phyloP scores from a whole-genome alignment of 2,113 vertebrate species.

The Vimba vimba region DNA sequence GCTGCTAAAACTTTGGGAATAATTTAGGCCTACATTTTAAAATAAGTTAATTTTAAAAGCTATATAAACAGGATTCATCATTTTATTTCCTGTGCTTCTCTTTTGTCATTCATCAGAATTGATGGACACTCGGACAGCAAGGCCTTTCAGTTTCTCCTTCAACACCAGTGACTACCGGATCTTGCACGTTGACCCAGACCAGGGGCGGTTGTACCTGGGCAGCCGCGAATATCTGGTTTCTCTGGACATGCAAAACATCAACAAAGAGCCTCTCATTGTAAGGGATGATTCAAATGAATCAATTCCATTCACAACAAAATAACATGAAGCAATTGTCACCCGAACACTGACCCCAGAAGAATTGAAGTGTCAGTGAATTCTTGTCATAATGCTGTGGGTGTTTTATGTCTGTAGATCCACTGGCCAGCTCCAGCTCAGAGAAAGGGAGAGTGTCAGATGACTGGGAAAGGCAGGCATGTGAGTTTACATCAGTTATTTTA shows the following conservation, averaged over 20 bases:
- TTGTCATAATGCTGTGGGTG: constrained; percentile 1
- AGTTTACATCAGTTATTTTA: constrained; percentile 42
- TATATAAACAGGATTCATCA: no score
- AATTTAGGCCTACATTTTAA: not conserved
- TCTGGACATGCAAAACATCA: constrained; percentile 85
- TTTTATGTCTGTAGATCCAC: constrained; percentile 75
- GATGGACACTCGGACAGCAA: constrained; percentile 78
- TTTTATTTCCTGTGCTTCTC: not conserved
- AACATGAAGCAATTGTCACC: not conserved
- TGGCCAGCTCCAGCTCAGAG: constrained; percentile 82
- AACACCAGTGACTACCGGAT: constrained; percentile 85
- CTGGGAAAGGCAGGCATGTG: constrained; percentile 82
- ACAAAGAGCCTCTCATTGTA: constrained; percentile 86
- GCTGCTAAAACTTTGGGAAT: not conserved
- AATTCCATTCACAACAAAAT: not conserved
- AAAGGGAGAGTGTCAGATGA: constrained; percentile 83
- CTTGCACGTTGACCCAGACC: constrained; percentile 84
- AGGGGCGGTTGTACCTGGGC: constrained; percentile 84
- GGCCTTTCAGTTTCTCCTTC: constrained; percentile 83
- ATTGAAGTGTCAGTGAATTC: not conserved
- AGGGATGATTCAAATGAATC: constrained; percentile 47
- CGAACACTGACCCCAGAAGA: not conserved
- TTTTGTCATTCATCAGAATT: constrained; percentile 69
- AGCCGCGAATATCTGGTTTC: constrained; percentile 84
- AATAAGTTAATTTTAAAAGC: not conserved